phyloP scores from a whole-genome alignment of 1,140 invertebrate genomes.

The Caenorhabditis inopinata region DNA sequence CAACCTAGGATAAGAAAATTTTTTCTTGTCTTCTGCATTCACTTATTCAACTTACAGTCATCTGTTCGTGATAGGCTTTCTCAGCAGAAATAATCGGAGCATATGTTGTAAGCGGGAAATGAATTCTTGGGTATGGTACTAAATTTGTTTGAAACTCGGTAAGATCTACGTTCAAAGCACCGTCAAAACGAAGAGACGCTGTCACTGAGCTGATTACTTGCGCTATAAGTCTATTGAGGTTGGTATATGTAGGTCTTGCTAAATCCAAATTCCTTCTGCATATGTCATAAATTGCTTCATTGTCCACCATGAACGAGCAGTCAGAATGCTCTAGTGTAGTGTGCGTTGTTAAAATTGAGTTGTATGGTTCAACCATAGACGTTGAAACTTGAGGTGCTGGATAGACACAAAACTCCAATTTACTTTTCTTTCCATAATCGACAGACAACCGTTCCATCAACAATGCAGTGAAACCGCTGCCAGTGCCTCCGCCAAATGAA shows the following conservation, averaged over 20 bases:
- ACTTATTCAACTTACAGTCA: constrained; percentile 59
- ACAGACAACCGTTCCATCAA: constrained; percentile 74
- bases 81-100: constrained; percentile 62
- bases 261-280: constrained; percentile 84
- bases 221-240: constrained; percentile 78
- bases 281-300: constrained; percentile 87
- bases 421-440: constrained; percentile 77
- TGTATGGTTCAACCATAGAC: constrained; percentile 69
- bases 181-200: constrained; percentile 57
- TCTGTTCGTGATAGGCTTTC: constrained; percentile 68
- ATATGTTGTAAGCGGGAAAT: constrained; percentile 73
- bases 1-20: neutral
- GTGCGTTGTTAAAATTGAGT: constrained; percentile 73
- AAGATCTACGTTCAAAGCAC: constrained; percentile 52
- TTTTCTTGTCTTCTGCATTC: neutral
- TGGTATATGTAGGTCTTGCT: constrained; percentile 78
- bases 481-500: constrained; percentile 82
- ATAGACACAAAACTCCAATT: constrained; percentile 83
- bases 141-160: constrained; percentile 66
- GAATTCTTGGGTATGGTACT: constrained; percentile 76
- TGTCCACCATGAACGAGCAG: constrained; percentile 72
- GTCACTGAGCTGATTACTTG: constrained; percentile 72
- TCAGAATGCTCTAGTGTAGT: constrained; percentile 70
- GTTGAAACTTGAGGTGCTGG: constrained; percentile 76
- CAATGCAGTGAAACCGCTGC: constrained; percentile 75